Base-by-base conservation (phyloP, 2,113 vertebrate species). In the Chlamydotis undulata region DNA sequence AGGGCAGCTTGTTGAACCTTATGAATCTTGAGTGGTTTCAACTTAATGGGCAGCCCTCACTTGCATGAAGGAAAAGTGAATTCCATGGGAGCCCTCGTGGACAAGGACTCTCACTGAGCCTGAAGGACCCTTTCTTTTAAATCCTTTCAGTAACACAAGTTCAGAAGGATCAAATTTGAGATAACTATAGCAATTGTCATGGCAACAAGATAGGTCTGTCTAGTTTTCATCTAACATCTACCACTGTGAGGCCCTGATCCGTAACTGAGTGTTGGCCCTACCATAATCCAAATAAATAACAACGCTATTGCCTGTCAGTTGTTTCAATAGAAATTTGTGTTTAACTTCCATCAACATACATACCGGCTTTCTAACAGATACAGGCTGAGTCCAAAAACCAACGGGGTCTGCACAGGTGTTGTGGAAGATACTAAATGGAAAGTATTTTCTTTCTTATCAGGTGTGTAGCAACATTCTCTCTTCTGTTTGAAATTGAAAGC, bases 391-490 rank as follows among this genome's bases (percentile, higher is more conserved):
- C 69, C 47, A 37, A 19, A 70, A 41, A n/a, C 15, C 68, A 43
- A 11, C 28, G 55, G 41, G 3, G n/a, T 69, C 64, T 83, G 47
- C 55, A 10, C 17, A 3, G 56, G 19, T 26, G 37, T 1, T 55
- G 23, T 35, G 29, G 26, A 53, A 78, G 55, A n/a, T n/a, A 19
- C 39, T 24, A 31, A 29, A 47, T 31, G 15, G 43, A 33, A 78
- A 55, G 21, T 11, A 3, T 52, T 87, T 23, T 21, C 49, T n/a
- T 67, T 68, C 64, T 43, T 52, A 37, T 35, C 59, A 41, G 12
- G 1, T 45, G 3, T 39, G 50, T 75, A 2, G 0, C 29, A 59
- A 6, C 5, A 0, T 28, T 79, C 23, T 41, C 45, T 59, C 35
- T 47, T 41, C 78, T 53, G 19, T 10, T 83, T 63, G 50, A 74